phyloP scores from a whole-genome alignment of 1,140 invertebrate species.

The Globodera ellingtonae region DNA sequence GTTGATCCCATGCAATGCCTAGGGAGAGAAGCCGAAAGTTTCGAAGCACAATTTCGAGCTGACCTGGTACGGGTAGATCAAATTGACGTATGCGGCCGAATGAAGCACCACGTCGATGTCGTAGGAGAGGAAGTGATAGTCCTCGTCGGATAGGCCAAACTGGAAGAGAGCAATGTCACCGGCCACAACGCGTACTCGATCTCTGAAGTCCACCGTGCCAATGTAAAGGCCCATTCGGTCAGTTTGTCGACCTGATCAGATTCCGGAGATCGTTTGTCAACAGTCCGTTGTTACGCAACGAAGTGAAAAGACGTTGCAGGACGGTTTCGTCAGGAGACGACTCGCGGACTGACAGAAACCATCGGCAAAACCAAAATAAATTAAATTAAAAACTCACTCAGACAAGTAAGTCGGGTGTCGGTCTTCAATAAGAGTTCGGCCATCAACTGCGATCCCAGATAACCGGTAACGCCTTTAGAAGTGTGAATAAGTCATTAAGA shows the following conservation, averaged over 20 bases:
- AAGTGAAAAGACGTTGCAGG: conserved; percentile 62
- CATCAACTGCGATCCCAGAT: conserved; percentile 52
- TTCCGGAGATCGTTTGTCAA: conserved; percentile 46
- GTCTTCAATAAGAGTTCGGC: conserved; percentile 35
- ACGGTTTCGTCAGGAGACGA: conserved; percentile 55
- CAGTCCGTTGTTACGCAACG: conserved; percentile 66
- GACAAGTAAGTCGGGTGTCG: conserved; percentile 30
- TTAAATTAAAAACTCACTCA: neutral
- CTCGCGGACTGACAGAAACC: conserved; percentile 56
- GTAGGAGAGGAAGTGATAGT: conserved; percentile 67
- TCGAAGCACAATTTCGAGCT: conserved; percentile 2
- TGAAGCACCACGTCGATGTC: conserved; percentile 70
- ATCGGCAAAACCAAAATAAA: neutral
- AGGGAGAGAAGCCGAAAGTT: conserved; percentile 2
- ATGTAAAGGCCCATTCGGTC: neutral
- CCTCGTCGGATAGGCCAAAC: conserved; percentile 68
- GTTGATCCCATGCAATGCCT: conserved; percentile 68
- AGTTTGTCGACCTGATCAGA: conserved; percentile 49
- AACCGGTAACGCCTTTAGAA: conserved; percentile 33
- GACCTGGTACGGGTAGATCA: conserved; percentile 69
- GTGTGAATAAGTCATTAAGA: no score
- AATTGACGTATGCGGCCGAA: conserved; percentile 69
- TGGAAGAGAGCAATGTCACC: conserved; percentile 69
- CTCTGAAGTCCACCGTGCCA: conserved; percentile 39
- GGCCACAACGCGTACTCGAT: conserved; percentile 65